These are phyloP conservation scores for Drepana falcataria DNA, from an alignment of 2,888 invertebrate species.

Conservation along the genomic window DNA sequence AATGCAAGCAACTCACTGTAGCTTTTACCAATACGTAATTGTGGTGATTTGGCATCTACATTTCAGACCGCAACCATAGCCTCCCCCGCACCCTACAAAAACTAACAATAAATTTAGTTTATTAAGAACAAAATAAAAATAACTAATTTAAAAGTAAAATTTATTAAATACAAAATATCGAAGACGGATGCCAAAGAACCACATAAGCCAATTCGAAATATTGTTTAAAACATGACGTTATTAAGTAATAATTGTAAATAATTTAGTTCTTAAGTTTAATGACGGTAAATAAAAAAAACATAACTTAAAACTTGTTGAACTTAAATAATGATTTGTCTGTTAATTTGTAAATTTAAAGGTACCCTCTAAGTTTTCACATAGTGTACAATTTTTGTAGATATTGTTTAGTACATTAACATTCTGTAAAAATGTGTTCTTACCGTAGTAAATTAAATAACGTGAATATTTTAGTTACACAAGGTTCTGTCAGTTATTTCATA, in stretches of 20 bases:
- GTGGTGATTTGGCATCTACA: slow-evolving; percentile 19
- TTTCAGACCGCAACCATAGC: neutral
- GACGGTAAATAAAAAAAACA: slow-evolving; percentile 41
- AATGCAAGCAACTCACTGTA: slow-evolving; percentile 41
- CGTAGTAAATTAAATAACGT: slow-evolving; percentile 79
- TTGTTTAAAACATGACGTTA: slow-evolving; percentile 63
- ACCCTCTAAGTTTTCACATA: slow-evolving; percentile 72
- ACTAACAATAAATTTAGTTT: neutral
- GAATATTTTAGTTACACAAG: slow-evolving; percentile 77
- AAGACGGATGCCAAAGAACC: slow-evolving; percentile 4
- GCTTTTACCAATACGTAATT: slow-evolving; percentile 20
- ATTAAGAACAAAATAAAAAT: neutral
- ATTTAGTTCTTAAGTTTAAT: slow-evolving; percentile 54
- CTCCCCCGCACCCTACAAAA: neutral
- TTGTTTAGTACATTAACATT: slow-evolving; percentile 76
- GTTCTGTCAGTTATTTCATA: slow-evolving; percentile 51
- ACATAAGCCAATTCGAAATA: slow-evolving; percentile 37
- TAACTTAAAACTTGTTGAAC: slow-evolving; percentile 73
- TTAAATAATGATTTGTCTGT: slow-evolving; percentile 72
- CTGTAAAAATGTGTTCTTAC: slow-evolving; percentile 80
- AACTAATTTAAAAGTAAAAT: neutral
- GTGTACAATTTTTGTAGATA: slow-evolving; percentile 79
- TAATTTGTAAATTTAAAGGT: slow-evolving; percentile 70
- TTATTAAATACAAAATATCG: neutral
- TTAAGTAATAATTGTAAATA: slow-evolving; percentile 66